Conservation (phyloP, 2,113 vertebrate species). For the Himantopus leucocephalus region DNA sequence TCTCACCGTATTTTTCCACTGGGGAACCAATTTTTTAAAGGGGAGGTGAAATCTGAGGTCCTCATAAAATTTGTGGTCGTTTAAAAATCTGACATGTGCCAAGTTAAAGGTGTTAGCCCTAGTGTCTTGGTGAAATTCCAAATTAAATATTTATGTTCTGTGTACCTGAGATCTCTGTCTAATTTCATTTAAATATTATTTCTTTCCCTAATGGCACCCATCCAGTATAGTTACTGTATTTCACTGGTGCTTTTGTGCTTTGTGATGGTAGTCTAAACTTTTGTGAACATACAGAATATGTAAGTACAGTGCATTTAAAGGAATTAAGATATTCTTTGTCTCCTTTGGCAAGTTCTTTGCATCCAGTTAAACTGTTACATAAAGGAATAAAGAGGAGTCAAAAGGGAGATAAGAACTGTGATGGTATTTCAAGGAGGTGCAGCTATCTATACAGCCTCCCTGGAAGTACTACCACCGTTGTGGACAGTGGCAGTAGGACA, state of each 20-base stretch:
- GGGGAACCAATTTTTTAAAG: neutral
- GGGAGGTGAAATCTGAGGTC: neutral
- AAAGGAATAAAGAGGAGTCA: neutral
- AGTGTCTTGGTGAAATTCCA: conserved; percentile 24
- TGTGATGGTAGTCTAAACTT: neutral
- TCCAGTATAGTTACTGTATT: neutral
- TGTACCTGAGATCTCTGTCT: neutral
- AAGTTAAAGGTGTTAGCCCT: conserved; percentile 17
- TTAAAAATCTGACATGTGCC: neutral
- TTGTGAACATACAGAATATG: neutral
- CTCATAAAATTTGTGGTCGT: conserved; percentile 18
- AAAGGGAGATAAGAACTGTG: neutral
- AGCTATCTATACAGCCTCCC: neutral
- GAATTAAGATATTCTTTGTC: neutral
- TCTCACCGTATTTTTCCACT: neutral
- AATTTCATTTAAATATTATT: conserved; percentile 17
- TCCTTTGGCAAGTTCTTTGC: neutral
- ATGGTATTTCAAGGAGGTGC: neutral
- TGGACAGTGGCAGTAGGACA: neutral
- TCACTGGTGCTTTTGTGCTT: neutral
- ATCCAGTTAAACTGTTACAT: neutral
- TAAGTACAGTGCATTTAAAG: neutral
- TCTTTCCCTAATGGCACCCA: neutral
- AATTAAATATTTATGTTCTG: conserved; percentile 27
- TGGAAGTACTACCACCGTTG: neutral